Evolutionary conservation across 2,113 vertebrate genomes (phyloP).

Genomic region (Erinaceus europaeus): DNA sequence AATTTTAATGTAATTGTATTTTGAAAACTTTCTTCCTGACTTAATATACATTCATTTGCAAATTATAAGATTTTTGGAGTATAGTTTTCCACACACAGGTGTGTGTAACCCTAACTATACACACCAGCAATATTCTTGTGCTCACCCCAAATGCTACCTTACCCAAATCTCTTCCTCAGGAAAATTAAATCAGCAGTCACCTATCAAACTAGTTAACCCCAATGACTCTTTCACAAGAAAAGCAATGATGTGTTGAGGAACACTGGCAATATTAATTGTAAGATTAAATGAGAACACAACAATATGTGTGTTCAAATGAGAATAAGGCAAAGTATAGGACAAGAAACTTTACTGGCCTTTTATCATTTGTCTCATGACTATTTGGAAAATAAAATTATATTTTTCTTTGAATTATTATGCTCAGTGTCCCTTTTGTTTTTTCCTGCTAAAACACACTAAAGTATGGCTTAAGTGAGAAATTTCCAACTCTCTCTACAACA

Average conservation of each 20-base stretch:
- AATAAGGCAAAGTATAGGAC: slow-evolving; percentile 2
- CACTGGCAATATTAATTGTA: neutral
- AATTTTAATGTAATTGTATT: too few species aligned
- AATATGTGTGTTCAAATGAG: slow-evolving; percentile 3
- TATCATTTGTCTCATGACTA: slow-evolving; percentile 15
- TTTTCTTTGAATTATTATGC: slow-evolving; percentile 25
- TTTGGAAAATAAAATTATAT: too few species aligned
- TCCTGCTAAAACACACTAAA: too few species aligned
- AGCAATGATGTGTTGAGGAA: neutral
- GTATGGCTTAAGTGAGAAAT: too few species aligned
- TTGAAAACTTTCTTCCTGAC: too few species aligned
- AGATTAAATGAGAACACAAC: neutral
- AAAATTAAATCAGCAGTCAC: neutral
- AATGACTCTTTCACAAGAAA: neutral
- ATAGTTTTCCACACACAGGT: too few species aligned
- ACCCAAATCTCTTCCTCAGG: neutral
- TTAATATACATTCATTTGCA: too few species aligned
- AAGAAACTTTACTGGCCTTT: slow-evolving; percentile 16
- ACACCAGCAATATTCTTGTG: too few species aligned
- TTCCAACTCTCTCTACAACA: too few species aligned
- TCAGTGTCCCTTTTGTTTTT: slow-evolving; percentile 12
- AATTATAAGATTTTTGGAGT: too few species aligned
- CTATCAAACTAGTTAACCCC: neutral
- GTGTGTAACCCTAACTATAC: too few species aligned
- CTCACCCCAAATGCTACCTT: too few species aligned